phyloP scores from a whole-genome alignment of 2,113 vertebrate species.

The Serilophus lunatus region DNA sequence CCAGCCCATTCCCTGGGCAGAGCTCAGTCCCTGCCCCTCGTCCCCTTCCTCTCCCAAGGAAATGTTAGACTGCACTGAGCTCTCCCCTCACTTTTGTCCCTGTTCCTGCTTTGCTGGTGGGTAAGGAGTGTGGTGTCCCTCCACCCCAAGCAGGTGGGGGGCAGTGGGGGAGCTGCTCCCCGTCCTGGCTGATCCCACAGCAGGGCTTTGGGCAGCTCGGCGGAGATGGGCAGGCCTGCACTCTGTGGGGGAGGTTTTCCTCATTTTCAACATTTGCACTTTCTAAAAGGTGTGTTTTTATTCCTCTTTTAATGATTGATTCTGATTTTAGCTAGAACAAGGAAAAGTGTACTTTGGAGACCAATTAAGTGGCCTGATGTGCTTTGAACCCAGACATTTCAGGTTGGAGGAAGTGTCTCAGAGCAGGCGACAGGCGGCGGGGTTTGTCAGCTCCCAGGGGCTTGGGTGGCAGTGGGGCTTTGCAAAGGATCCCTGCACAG shows the following conservation, averaged over 20 bases:
- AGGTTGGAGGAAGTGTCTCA: background rate
- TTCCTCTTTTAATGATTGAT: background rate
- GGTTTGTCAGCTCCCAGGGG: background rate
- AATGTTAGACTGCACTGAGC: background rate
- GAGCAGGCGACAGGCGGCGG: background rate
- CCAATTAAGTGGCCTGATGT: background rate
- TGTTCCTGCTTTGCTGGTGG: background rate
- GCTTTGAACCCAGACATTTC: background rate
- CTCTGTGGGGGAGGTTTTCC: background rate
- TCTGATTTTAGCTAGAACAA: background rate
- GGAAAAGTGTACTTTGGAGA: background rate
- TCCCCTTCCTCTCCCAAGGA: background rate
- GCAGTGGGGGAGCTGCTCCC: no score
- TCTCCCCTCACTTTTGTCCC: background rate
- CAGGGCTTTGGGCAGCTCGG: background rate
- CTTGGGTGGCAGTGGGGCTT: background rate
- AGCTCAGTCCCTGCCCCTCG: no score
- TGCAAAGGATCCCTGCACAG: background rate
- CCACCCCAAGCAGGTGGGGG: background rate
- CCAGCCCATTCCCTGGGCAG: no score
- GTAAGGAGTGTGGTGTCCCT: background rate
- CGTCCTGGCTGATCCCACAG: no score
- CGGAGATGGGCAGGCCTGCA: background rate
- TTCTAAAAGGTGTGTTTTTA: background rate
- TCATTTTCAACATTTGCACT: background rate